These are phyloP conservation scores for Scleropages formosus DNA, from an alignment of 2,797 vertebrate genomes.

Conservation along the genomic window DNA sequence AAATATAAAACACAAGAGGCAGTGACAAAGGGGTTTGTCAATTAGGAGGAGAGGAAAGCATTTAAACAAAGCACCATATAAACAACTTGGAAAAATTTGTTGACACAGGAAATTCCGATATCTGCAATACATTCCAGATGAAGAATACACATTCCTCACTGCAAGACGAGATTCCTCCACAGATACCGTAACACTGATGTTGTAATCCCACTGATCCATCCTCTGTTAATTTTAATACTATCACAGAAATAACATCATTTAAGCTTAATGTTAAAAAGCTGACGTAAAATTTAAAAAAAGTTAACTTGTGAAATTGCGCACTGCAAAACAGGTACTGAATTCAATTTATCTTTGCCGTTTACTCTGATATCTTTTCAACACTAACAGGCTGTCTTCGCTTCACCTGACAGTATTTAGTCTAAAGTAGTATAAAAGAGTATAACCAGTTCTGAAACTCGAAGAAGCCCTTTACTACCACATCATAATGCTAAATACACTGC, in stretches of 20 bases:
- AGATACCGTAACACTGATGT: not conserved
- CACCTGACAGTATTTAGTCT: not conserved
- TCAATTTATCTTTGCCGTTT: no score
- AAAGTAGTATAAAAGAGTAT: not conserved
- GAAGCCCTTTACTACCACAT: not conserved
- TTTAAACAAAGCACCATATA: constrained; percentile 49
- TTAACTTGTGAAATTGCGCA: not conserved
- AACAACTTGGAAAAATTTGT: constrained; percentile 57
- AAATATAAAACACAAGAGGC: no score
- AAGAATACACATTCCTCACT: constrained; percentile 34
- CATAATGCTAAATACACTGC: not conserved
- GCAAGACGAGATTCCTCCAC: constrained; percentile 26
- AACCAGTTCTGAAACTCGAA: not conserved
- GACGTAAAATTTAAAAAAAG: constrained; percentile 14
- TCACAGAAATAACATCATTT: not conserved
- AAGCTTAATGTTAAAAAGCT: constrained; percentile 11
- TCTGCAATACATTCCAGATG: constrained; percentile 41
- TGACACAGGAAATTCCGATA: constrained; percentile 61
- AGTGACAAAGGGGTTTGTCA: constrained; percentile 38
- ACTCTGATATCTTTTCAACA: not conserved
- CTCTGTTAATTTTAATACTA: not conserved
- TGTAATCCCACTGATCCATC: not conserved
- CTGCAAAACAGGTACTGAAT: constrained; percentile 23
- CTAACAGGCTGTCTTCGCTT: not conserved
- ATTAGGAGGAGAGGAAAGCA: constrained; percentile 49